Conservation (phyloP, 2,888 invertebrate genomes). For the Synanthedon andrenaeformis region DNA sequence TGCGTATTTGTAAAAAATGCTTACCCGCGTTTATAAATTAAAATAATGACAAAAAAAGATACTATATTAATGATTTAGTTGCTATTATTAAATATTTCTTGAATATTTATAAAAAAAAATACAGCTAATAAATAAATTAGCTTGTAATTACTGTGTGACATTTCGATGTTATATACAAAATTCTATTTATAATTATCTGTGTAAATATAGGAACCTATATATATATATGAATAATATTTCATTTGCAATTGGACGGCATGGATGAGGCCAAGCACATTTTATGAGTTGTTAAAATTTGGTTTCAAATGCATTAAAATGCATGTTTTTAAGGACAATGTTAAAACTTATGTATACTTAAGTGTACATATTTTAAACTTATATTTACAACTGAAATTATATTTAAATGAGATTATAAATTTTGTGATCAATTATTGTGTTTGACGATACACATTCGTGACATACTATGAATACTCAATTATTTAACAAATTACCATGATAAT, state of each 20-base stretch:
- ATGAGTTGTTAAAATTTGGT: neutral
- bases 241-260: neutral
- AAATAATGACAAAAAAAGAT: too few species aligned
- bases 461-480: neutral
- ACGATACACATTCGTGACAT: neutral
- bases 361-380: conserved; percentile 1
- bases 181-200: neutral
- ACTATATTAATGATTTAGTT: too few species aligned
- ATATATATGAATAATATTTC: neutral
- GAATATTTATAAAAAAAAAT: conserved; percentile 2
- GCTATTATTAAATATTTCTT: neutral
- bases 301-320: conserved; percentile 43
- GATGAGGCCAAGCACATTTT: neutral
- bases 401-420: conserved; percentile 17
- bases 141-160: too few species aligned
- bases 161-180: too few species aligned
- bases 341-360: conserved; percentile 15
- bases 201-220: neutral
- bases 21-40: too few species aligned
- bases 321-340: conserved; percentile 13
- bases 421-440: neutral
- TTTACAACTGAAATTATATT: conserved; percentile 3
- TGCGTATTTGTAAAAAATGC: too few species aligned
- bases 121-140: neutral
- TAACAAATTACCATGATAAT: too few species aligned